phyloP scores from a whole-genome alignment of 2,797 vertebrate species.

The Rhynchotus rufescens region DNA sequence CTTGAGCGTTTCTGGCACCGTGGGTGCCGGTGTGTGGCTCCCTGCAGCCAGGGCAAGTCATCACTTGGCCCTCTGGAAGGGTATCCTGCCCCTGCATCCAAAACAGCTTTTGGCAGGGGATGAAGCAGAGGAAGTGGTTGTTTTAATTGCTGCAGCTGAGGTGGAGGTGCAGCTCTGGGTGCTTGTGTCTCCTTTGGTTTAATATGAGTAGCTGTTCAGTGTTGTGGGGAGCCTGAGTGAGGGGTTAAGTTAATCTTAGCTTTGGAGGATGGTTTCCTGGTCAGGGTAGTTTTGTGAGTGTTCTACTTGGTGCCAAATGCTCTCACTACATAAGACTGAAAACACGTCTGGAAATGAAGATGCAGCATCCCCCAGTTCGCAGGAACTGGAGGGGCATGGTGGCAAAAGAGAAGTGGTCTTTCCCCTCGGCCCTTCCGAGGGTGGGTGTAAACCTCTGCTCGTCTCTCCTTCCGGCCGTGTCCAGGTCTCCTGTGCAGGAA shows the following conservation, averaged over 20 bases:
- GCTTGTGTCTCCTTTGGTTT: neutral
- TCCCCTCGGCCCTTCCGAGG: neutral
- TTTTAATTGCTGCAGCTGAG: neutral
- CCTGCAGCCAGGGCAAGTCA: neutral
- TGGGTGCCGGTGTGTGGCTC: neutral
- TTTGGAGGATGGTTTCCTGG: neutral
- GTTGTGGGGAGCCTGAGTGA: neutral
- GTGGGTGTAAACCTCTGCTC: neutral
- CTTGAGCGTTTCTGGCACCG: fast-evolving
- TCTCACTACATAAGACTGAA: neutral
- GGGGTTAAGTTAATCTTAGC: neutral
- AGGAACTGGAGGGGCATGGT: neutral
- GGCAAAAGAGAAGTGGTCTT: neutral
- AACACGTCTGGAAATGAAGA: neutral
- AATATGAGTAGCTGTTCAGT: neutral
- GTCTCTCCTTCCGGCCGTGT: neutral
- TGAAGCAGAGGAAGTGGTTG: neutral
- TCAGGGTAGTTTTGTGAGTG: neutral
- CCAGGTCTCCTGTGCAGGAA: neutral
- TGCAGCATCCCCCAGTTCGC: neutral
- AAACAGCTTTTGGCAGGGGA: neutral
- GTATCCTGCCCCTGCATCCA: neutral
- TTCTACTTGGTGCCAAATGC: neutral
- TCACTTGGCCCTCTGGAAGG: neutral
- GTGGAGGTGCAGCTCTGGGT: neutral